Conservation (phyloP, 2,113 vertebrate species). For the Elgaria multicarinata region DNA sequence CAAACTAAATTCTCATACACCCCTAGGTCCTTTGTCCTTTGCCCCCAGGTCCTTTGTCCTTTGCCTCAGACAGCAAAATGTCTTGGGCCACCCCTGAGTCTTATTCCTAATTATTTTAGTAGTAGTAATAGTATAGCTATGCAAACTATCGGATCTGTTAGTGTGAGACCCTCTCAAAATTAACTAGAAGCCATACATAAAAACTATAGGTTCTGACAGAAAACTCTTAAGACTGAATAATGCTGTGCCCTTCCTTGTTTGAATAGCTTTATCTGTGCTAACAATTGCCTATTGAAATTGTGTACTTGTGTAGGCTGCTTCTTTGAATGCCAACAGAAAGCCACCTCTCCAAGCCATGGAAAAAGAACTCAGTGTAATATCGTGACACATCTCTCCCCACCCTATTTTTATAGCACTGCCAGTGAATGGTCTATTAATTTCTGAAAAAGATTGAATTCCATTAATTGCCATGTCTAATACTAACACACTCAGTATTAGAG, state of each 20-base stretch:
- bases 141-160: background rate
- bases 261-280: background rate
- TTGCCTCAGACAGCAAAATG: too few species aligned
- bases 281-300: background rate
- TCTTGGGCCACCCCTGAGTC: too few species aligned
- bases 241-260: background rate
- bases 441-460: background rate
- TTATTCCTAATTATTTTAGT: background rate
- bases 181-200: background rate
- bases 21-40: too few species aligned
- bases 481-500: background rate
- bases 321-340: background rate
- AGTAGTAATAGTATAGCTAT: background rate
- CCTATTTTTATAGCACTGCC: background rate
- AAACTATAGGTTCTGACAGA: background rate
- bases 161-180: background rate
- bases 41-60: too few species aligned
- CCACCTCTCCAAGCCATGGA: background rate
- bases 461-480: background rate
- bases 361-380: background rate
- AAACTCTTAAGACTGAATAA: background rate
- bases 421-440: slow-evolving; percentile 1
- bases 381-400: background rate
- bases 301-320: background rate
- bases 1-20: too few species aligned